phyloP scores from a whole-genome alignment of 2,888 invertebrate genomes.

The Cryptus viduatorius region DNA sequence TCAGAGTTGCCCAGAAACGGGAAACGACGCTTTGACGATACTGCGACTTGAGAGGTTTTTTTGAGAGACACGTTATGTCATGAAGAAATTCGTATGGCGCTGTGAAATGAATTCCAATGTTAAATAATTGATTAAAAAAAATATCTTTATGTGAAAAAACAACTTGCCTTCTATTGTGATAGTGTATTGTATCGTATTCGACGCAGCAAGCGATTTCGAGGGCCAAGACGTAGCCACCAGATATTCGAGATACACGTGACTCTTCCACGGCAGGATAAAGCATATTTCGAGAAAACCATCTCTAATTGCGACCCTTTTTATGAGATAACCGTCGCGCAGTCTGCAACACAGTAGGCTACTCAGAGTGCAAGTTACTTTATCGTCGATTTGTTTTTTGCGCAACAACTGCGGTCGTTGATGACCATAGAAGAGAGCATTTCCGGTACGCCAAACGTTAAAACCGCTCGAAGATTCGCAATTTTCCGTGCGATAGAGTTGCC shows the following conservation, averaged over 20 bases:
- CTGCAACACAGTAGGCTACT: constrained; percentile 90
- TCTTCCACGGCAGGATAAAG: constrained; percentile 90
- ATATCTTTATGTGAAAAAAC: background rate
- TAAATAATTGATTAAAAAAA: background rate
- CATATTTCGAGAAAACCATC: constrained; percentile 88
- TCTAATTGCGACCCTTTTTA: constrained; percentile 85
- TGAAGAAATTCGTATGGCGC: constrained; percentile 91
- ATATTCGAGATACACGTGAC: constrained; percentile 90
- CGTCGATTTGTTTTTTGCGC: constrained; percentile 88
- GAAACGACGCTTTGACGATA: constrained; percentile 89
- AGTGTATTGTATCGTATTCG: constrained; percentile 84
- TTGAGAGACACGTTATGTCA: constrained; percentile 89
- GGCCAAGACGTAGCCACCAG: constrained; percentile 88
- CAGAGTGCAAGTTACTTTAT: constrained; percentile 88
- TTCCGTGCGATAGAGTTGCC: constrained; percentile 80
- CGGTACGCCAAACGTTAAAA: constrained; percentile 78
- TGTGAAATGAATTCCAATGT: constrained; percentile 73
- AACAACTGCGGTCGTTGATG: constrained; percentile 87
- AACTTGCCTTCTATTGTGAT: constrained; percentile 84
- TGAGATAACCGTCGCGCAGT: constrained; percentile 90
- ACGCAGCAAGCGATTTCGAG: constrained; percentile 81
- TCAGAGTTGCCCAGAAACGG: constrained; percentile 88
- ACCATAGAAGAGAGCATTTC: constrained; percentile 87
- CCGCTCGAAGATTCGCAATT: constrained; percentile 68
- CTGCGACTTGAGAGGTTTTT: constrained; percentile 88